Evolutionary conservation across 2,113 vertebrate genomes (phyloP).

Genomic region (Nyctibius bracteatus): DNA sequence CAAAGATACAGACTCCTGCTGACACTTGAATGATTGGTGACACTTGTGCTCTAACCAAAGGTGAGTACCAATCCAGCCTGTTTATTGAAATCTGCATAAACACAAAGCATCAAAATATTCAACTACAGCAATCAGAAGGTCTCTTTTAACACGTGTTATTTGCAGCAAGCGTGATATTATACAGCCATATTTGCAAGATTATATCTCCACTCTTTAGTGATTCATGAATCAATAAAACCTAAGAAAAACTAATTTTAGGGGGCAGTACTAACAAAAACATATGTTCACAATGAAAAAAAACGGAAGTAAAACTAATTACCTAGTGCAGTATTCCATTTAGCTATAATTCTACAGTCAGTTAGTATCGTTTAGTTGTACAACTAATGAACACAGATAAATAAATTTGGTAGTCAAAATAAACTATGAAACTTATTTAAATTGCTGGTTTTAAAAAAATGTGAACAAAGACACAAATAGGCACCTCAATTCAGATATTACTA

Average conservation of each 20-base stretch:
- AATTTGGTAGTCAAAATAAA: no score
- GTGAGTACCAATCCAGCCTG: background rate
- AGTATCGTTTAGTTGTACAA: slow-evolving; percentile 61
- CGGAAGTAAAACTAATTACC: slow-evolving; percentile 44
- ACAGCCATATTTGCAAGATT: background rate
- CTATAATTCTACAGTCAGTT: slow-evolving; percentile 53
- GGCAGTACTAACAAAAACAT: slow-evolving; percentile 23
- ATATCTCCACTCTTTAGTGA: background rate
- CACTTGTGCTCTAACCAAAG: background rate
- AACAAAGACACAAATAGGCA: background rate
- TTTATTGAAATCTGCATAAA: background rate
- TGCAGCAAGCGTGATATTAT: background rate
- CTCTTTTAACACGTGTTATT: background rate
- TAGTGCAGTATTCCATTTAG: slow-evolving; percentile 35
- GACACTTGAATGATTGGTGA: background rate
- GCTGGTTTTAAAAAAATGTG: background rate
- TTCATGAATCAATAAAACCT: slow-evolving; percentile 33
- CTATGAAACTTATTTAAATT: slow-evolving; percentile 65
- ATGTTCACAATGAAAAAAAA: background rate
- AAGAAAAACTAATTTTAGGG: slow-evolving; percentile 35
- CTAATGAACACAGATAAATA: no score
- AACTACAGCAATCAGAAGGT: background rate
- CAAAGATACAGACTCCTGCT: background rate
- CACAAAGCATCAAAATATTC: background rate
- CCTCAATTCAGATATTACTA: slow-evolving; percentile 17